Evolutionary conservation across 37 sponge, comb jelly and placozoan species (phyloP), one percentile per base, ranked within the genome.

Genomic region (Aphrocallistes beatrix): DNA sequence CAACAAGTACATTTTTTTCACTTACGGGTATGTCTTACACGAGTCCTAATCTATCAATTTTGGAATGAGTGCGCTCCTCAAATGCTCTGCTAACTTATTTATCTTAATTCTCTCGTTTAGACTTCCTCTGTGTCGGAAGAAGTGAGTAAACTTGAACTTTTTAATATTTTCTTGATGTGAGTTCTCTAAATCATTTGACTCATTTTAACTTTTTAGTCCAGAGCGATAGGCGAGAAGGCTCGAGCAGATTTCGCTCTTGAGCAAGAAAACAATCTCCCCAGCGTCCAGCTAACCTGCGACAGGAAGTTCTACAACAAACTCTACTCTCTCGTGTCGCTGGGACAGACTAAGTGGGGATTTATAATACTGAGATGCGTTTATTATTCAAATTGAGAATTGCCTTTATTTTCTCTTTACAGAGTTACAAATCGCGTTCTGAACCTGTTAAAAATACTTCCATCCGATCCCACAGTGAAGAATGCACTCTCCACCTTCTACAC

Each of bases 371-470:
- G 34, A 9, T 85, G 30, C 21, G 81, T 21, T 82, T 16, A 84
- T 19, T 82, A 51, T 48, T 83, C 30, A 21, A 1, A 23, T 19
- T 39, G 42, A 51, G 9, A 37, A 50, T 36, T 50, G n/a, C n/a
- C n/a, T n/a, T n/a, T n/a, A n/a, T n/a, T n/a, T n/a, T n/a, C n/a
- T n/a, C 10, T 39, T 36, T 85, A 13, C 36, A 86, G 88, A 0
- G 38, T 94, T 28, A 87, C 90, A 34, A 17, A 6, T 17, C 84
- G 82, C 0, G 90, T 92, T 30, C 88, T 88, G 0, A 89, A 38
- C 51, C 90, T 94, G 1, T 91, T 88, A 1, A 88, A 85, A 85
- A 83, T 93, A 10, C 50, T 94, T 0, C 95, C 95, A 16, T 91
- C 90, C 8, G 86, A 94, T 87, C 83, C 82, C 1, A 38, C 36